A percentile compares a stretch with the other conserved stretches of the same genome.
Conservation (phyloP, 2,888 invertebrate species). For the Acanthosepion lycidas region DNA sequence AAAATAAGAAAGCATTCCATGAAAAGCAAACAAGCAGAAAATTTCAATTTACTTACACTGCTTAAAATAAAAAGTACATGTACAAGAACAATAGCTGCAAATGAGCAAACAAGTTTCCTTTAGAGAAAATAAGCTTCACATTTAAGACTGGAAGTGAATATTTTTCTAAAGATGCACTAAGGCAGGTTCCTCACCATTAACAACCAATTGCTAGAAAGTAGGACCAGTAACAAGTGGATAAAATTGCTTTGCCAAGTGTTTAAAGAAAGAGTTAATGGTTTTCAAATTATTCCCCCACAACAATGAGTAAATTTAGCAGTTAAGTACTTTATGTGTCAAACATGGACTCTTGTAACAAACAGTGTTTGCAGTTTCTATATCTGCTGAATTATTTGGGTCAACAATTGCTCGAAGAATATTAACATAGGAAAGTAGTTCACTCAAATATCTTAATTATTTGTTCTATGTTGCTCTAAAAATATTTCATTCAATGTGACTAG, state of each 20-base stretch:
- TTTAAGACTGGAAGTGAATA: neutral
- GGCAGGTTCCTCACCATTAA: too few relatives aligned
- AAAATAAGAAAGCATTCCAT: too few relatives aligned
- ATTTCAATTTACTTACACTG: too few relatives aligned
- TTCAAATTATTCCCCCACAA: neutral
- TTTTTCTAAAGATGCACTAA: too few relatives aligned
- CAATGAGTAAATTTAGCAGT: neutral
- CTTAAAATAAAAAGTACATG: too few relatives aligned
- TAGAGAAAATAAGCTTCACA: neutral
- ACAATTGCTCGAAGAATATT: neutral
- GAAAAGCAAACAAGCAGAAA: too few relatives aligned
- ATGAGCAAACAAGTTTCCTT: neutral
- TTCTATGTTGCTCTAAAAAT: neutral
- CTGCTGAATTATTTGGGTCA: neutral
- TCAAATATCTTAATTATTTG: neutral
- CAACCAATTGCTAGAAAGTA: too few relatives aligned
- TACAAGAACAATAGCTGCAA: too few relatives aligned
- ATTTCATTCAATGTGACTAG: neutral
- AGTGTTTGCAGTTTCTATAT: neutral
- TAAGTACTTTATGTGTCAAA: neutral
- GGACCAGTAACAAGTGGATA: too few relatives aligned
- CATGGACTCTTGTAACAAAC: neutral
- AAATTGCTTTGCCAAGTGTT: neutral
- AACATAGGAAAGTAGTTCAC: neutral
- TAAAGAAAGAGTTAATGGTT: neutral